Base-by-base conservation (phyloP, 23 tunicate species). In the Trididemnum clinides region DNA sequence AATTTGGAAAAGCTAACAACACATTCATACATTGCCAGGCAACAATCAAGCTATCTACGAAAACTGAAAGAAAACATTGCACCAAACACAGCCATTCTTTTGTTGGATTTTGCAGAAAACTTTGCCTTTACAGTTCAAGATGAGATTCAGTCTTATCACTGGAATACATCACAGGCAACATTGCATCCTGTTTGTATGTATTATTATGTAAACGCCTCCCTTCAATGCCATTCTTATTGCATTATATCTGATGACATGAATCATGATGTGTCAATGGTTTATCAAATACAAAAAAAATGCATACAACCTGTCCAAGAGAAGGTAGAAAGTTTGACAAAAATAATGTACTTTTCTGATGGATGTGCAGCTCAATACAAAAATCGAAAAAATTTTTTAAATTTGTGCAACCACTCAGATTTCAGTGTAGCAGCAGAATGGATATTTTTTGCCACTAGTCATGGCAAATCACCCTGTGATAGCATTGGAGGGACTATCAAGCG, bases 361-460 rank as follows among this genome's bases (percentile, higher is more conserved):
- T 83, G 87, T 33, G 87, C 87, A 27, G 87, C 87, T 33, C 87
- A 83, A 75, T 83, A 83, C 36, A 83, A 83, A 83, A 83, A 83
- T 64, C 54, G 81, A 29, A 83, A 83, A 59, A 70, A 70, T 21
- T 83, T 83, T 64, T 83, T 70, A 5, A 83, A 83, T 31, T 39
- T 74, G 12, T 83, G 87, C 81, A n/a, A 83, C 19, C 87, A 83
- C 64, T 1, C 71, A 70, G 87, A 83, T 71, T 83, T 83, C 30
- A 38, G 39, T 39, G 64, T 83, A 10, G 28, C 51, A 63, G 87
- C 87, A 6, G 81, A 44, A 49, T 83, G 83, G 65, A 23, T 44
- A 2, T 83, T 83, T 83, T 73, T 73, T 73, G 57, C 80, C 31
- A 73, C 80, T 29, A 73, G 80, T 28, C 80, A 73, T 73, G 80